Base-by-base conservation (phyloP, 1,140 invertebrate species). In the fruit fly (Drosophila melanogaster) region DNA sequence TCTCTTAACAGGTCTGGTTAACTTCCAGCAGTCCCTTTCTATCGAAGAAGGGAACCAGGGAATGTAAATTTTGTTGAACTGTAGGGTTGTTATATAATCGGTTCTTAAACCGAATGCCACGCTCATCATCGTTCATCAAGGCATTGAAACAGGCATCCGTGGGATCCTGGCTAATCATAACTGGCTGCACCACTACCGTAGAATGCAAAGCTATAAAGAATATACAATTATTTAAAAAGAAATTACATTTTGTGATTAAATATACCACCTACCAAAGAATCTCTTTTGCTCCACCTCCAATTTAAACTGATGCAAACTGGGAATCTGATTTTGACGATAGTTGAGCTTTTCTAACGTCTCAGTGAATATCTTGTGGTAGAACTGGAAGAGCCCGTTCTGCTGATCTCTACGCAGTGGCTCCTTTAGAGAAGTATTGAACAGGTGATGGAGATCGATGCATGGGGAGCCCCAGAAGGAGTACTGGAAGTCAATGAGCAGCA, bases 401-500 rank as follows among this genome's bases (percentile, higher is more conserved):
- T 84, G 70, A 12, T 77, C 24, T 0, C 77, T 50, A 0, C 84
- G 79, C 17, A 92, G 40, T 0, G 76, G 78, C 40, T 92, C 90
- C 22, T 69, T 60, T 0, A 92, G 47, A 1, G 90, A 92, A 4
- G 89, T 91, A 33, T 92, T 91, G 40, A 92, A 90, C 0, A 92
- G 79, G 47, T 92, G 87, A 56, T 90, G 90, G 15, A 92, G 58
- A 64, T 92, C 92, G 14, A 91, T 81, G 11, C 87, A 74, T 8
- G 92, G 91, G 2, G 92, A 92, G 1, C 84, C 90, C 90, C 90
- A 92, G 40, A 80, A 90, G 0, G 83, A 79, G 33, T 90, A 92
- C 38, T 92, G 92, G 47, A 92, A 92, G 57, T 92, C 92, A 17
- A 92, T 91, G 0, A 92, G 55, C 4, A 91, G 93, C 3, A 94